Evolutionary conservation across 2,113 vertebrate genomes (phyloP).

Genomic region (Antechinus stuartii): DNA sequence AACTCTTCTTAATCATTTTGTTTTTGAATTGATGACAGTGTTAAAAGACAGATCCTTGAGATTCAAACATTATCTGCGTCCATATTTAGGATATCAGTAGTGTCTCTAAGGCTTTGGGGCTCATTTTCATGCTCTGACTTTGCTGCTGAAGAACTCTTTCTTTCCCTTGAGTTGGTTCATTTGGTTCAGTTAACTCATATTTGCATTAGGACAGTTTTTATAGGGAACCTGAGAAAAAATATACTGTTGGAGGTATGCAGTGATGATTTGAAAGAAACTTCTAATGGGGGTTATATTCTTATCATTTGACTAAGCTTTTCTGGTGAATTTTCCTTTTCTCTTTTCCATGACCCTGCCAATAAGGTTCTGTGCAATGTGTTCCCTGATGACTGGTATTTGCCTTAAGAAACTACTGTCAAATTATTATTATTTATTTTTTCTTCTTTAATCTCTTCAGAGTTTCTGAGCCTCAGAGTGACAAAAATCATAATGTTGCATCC

Average conservation of each 20-base stretch:
- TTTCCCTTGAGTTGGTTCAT: conserved; percentile 69
- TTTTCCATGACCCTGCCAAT: conserved; percentile 91
- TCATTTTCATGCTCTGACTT: neutral
- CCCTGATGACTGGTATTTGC: conserved; percentile 71
- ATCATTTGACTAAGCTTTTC: conserved; percentile 85
- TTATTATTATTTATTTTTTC: conserved; percentile 82
- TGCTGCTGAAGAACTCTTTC: neutral
- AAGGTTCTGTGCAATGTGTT: conserved; percentile 84
- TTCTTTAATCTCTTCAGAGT: conserved; percentile 70
- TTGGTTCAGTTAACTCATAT: conserved; percentile 66
- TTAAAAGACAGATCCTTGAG: neutral
- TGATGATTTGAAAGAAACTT: conserved; percentile 74
- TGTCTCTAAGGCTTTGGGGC: neutral
- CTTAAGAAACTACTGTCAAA: conserved; percentile 80
- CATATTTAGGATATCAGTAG: neutral
- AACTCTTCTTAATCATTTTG: conserved; percentile 68
- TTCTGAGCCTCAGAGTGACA: conserved; percentile 86
- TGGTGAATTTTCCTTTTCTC: conserved; percentile 91
- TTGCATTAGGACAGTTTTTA: conserved; percentile 71
- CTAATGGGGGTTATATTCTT: conserved; percentile 83
- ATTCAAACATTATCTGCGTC: neutral
- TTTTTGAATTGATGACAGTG: neutral
- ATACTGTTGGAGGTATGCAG: conserved; percentile 76
- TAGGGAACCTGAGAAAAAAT: conserved; percentile 68
- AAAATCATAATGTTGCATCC: conserved; percentile 96